Evolutionary conservation across 2,888 invertebrate species (phyloP).

Genomic region (Platycheirus rosarum): DNA sequence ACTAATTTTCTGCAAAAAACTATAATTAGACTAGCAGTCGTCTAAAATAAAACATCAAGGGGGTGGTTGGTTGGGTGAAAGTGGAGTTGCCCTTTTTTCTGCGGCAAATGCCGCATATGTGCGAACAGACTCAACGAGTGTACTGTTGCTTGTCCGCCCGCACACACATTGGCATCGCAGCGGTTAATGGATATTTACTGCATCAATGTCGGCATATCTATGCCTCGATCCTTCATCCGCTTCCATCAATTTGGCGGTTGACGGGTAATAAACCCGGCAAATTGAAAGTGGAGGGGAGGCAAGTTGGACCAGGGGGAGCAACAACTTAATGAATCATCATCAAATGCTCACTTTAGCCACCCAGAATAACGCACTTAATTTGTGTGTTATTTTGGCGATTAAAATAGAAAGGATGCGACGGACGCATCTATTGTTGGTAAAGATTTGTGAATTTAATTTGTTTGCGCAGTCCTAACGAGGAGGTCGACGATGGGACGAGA

Average conservation of each 20-base stretch:
- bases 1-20: constrained; percentile 60
- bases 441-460: constrained; percentile 58
- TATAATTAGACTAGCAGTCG: constrained; percentile 61
- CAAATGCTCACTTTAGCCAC: constrained; percentile 27
- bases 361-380: constrained; percentile 52
- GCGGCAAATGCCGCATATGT: constrained; percentile 18
- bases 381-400: background rate
- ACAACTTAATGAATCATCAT: constrained; percentile 56
- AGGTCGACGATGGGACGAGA: constrained; percentile 59
- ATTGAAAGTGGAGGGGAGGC: constrained; percentile 12
- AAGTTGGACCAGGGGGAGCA: background rate
- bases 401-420: constrained; percentile 34
- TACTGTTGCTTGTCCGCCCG: constrained; percentile 1
- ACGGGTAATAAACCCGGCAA: constrained; percentile 14
- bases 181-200: constrained; percentile 59
- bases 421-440: constrained; percentile 52
- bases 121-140: constrained; percentile 10
- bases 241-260: constrained; percentile 41
- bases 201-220: constrained; percentile 60
- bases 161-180: constrained; percentile 9
- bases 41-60: constrained; percentile 2
- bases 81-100: constrained; percentile 3
- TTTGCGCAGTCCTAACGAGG: constrained; percentile 49
- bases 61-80: background rate
- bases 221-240: constrained; percentile 45